Percentiles rank a stretch among this genome's conserved stretches.
phyloP scores from a whole-genome alignment of 1,140 invertebrate genomes.

The Medauroidea extradentata region DNA sequence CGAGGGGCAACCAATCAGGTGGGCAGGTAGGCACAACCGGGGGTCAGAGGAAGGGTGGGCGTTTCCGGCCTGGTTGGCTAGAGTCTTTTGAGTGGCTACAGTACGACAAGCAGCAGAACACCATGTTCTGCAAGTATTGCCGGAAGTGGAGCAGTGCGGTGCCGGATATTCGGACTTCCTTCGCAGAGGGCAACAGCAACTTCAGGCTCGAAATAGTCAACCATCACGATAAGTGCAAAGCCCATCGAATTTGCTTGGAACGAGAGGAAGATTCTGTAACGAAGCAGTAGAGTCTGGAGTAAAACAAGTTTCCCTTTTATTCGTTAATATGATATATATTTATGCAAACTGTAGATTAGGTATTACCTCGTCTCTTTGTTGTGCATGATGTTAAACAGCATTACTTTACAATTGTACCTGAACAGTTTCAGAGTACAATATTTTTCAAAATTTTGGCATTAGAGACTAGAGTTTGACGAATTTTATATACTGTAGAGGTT shows the following conservation, averaged over 20 bases:
- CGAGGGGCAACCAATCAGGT: conserved; percentile 14
- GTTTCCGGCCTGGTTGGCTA: conserved; percentile 60
- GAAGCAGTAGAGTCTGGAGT: neutral
- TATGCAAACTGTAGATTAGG: too few relatives aligned
- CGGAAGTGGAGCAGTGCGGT: conserved; percentile 64
- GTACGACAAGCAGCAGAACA: conserved; percentile 59
- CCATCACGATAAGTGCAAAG: conserved; percentile 71
- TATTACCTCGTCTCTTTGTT: too few relatives aligned
- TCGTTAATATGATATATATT: too few relatives aligned
- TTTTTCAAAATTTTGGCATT: too few relatives aligned
- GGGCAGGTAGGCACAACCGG: conserved; percentile 6
- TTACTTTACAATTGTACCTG: too few relatives aligned
- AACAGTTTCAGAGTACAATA: too few relatives aligned
- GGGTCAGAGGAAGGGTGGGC: conserved; percentile 49
- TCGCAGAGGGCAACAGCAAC: conserved; percentile 67
- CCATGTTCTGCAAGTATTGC: conserved; percentile 69
- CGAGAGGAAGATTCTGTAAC: conserved; percentile 39
- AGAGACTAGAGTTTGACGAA: too few relatives aligned
- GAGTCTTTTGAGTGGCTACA: conserved; percentile 62
- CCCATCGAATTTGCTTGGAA: conserved; percentile 58
- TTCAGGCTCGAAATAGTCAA: conserved; percentile 71
- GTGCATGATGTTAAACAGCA: too few relatives aligned
- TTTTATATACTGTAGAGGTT: too few relatives aligned
- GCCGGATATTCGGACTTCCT: conserved; percentile 65
- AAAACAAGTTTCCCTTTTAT: too few relatives aligned